Conservation (phyloP, 2,888 invertebrate species). For the Taenaris catops region DNA sequence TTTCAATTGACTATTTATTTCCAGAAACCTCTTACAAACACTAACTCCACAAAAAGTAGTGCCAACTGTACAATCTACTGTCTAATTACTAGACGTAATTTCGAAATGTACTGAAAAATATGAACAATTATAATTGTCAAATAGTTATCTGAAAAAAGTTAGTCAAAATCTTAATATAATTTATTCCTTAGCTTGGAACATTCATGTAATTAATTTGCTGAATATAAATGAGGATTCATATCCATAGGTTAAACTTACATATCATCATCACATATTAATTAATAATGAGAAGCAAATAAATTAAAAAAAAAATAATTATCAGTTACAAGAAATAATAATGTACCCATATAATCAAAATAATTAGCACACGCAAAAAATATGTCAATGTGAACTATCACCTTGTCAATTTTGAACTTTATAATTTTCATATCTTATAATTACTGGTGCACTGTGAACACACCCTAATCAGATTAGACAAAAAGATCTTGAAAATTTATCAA, state of each 20-base stretch:
- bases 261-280: constrained; percentile 50
- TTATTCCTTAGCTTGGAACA: constrained; percentile 49
- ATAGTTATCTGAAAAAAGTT: constrained; percentile 50
- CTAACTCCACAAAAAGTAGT: constrained; percentile 57
- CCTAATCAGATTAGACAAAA: constrained; percentile 2
- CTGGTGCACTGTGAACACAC: constrained; percentile 52
- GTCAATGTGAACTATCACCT: constrained; percentile 74
- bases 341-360: constrained; percentile 64
- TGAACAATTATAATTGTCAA: constrained; percentile 38
- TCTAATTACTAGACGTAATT: constrained; percentile 70
- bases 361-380: constrained; percentile 63
- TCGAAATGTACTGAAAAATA: constrained; percentile 40
- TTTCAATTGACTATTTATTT: constrained; percentile 74
- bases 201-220: constrained; percentile 40
- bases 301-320: constrained; percentile 63
- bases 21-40: constrained; percentile 77
- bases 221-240: constrained; percentile 60
- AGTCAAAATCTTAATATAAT: constrained; percentile 52
- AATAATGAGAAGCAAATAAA: constrained; percentile 58
- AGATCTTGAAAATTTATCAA: not conserved
- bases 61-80: constrained; percentile 69
- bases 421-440: constrained; percentile 72
- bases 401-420: constrained; percentile 74
- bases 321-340: constrained; percentile 61
- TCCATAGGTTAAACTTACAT: constrained; percentile 58